A percentile compares a stretch with the other conserved stretches of the same genome.
These are phyloP conservation scores for Andricus grossulariae DNA, from an alignment of 1,140 invertebrate genomes.

Conservation along the genomic window DNA sequence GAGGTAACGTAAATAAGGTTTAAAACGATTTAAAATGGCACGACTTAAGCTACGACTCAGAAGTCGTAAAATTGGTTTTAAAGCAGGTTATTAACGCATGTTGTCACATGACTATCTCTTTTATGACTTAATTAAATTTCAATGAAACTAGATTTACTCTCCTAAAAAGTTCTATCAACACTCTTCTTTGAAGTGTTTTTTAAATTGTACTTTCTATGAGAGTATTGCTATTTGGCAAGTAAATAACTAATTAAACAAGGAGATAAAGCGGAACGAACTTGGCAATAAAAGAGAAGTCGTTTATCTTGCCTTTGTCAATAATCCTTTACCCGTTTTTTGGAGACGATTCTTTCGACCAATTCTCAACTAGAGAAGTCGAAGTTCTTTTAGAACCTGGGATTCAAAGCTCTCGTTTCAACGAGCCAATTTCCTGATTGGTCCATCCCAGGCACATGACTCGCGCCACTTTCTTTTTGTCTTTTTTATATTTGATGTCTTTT, in stretches of 20 bases:
- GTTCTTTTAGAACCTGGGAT: conserved; percentile 21
- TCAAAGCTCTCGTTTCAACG: conserved; percentile 17
- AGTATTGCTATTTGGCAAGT: conserved; percentile 8
- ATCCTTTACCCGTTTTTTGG: conserved; percentile 28
- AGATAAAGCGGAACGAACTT: conserved; percentile 21
- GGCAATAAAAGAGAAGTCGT: conserved; percentile 23
- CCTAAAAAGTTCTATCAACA: too few relatives aligned
- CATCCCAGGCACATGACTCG: conserved; percentile 4
- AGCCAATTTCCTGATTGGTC: conserved; percentile 29
- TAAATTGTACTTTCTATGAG: not conserved
- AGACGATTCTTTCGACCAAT: conserved; percentile 25
- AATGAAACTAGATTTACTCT: too few relatives aligned
- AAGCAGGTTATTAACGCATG: too few relatives aligned
- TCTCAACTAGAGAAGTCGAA: conserved; percentile 15
- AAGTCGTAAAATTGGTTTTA: too few relatives aligned
- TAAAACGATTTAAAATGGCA: too few relatives aligned
- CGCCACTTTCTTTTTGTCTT: conserved; percentile 7
- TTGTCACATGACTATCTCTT: too few relatives aligned
- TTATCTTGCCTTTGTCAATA: conserved; percentile 25
- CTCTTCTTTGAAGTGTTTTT: not conserved
- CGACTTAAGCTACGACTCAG: too few relatives aligned
- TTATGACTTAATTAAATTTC: too few relatives aligned
- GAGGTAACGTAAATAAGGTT: too few relatives aligned
- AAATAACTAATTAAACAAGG: conserved; percentile 27
- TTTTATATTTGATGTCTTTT: not conserved